A percentile compares a stretch with the other conserved stretches of the same genome.
These are phyloP conservation scores for Aphis gossypii DNA, from an alignment of 1,140 invertebrate genomes.

Conservation along the genomic window DNA sequence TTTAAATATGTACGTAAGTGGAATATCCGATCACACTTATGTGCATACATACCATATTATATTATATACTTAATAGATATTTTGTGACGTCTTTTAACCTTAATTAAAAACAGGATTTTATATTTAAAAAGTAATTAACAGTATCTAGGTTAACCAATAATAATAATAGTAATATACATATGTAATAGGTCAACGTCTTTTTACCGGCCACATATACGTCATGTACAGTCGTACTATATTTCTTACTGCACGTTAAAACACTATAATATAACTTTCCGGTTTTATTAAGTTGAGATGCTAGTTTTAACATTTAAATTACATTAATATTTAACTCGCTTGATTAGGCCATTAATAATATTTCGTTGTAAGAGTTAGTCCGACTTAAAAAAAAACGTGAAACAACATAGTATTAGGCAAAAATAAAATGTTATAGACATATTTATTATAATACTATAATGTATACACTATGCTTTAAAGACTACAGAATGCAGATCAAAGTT, in stretches of 20 bases:
- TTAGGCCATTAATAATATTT: not conserved
- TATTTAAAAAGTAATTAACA: constrained; percentile 18
- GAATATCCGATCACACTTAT: not conserved
- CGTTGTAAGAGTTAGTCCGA: not conserved
- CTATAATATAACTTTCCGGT: not conserved
- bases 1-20: not conserved
- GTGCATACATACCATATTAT: not conserved
- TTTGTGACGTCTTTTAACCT: not conserved
- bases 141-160: constrained; percentile 22
- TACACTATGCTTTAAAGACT: not conserved
- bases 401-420: not conserved
- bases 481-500: not conserved
- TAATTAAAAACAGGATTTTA: constrained; percentile 39
- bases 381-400: fast-evolving
- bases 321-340: not conserved
- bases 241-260: not conserved
- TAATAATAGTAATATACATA: not conserved
- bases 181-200: constrained; percentile 32
- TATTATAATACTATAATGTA: not conserved
- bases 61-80: not conserved
- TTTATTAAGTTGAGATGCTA: not conserved
- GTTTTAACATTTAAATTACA: not conserved
- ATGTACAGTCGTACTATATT: not conserved
- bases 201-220: not conserved
- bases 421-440: not conserved